A percentile compares a stretch with the other conserved stretches of the same genome.
Conservation (phyloP, 30 jellyfish, hydroid and myxozoan species). For the Haliclystus octoradiatus region DNA sequence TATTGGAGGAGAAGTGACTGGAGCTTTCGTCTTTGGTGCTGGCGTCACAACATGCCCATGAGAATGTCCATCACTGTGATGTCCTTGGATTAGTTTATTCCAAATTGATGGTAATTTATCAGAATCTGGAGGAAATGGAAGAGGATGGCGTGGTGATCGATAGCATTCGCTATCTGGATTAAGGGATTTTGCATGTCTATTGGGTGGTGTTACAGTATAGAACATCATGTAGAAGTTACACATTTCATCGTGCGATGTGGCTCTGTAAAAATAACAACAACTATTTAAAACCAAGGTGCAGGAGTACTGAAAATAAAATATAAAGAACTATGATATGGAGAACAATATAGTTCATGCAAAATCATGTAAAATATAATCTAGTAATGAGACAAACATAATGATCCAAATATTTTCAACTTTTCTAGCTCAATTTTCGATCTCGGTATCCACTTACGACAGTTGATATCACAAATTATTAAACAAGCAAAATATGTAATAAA, state of each 20-base stretch:
- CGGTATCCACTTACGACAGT: not conserved
- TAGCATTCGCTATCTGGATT: not conserved
- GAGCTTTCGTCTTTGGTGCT: not conserved
- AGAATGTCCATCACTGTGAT: constrained; percentile 35
- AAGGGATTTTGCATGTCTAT: not conserved
- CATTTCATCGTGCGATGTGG: constrained; percentile 68
- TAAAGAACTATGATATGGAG: too few species aligned
- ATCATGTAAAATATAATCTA: too few species aligned
- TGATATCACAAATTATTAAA: too few species aligned
- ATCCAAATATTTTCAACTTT: too few species aligned
- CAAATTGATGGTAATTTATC: constrained; percentile 28
- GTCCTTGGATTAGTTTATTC: constrained; percentile 9
- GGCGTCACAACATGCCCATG: not conserved
- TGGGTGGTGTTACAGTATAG: constrained; percentile 20
- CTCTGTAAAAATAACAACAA: constrained; percentile 15
- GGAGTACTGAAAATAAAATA: too few species aligned
- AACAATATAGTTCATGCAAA: too few species aligned
- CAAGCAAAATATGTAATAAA: not conserved
- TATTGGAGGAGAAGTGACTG: not conserved
- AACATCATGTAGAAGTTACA: constrained; percentile 75
- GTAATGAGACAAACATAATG: too few species aligned
- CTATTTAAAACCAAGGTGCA: too few species aligned
- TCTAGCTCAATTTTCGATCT: not conserved
- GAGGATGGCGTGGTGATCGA: not conserved
- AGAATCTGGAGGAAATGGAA: constrained; percentile 35